Base-by-base conservation (phyloP, 1,140 invertebrate genomes). In the Homalodisca vitripennis region DNA sequence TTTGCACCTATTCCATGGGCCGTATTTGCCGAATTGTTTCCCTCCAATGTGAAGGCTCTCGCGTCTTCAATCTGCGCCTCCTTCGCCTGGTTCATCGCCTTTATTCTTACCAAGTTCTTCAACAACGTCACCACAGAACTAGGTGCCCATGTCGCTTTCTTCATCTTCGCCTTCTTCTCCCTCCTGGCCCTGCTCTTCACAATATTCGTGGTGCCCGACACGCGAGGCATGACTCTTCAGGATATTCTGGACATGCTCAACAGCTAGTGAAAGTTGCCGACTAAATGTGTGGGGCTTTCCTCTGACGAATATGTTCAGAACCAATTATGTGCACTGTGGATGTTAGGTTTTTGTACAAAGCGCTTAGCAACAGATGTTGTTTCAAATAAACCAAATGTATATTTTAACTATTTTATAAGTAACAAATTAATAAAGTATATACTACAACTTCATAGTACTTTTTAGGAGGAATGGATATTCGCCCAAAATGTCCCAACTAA, bases 1-100 rank as follows among this genome's bases (percentile, higher is more conserved):
- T 89, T 93, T 73, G 93, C 93, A 0, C 92, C 93, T 0, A 79
- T 95, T 13, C 91, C 92, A 0, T 94, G 92, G 92, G 86, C 92
- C 0, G 85, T 96, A 32, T 89, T 94, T 84, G 89, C 88, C 1
- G 92, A 96, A 79, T 85, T 95, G 72, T 92, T 94, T 73, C 87
- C 93, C 0, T 82, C 87, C 0, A 87, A 89, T 73, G 86, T 92
- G 1, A 90, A 92, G 77, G 88, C 90, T 0, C 80, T 85, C 1
- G 92, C 92, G 1, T 88, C 89, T 0, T 87, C 90, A 0, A 82
- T 92, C 3, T 89, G 90, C 0, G 88, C 92, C 0, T 86, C 87
- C 34, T 84, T 86, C 68, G 94, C 91, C 74, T 96, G 93, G 93
- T 75, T 85, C 0, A 79, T 91, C 46, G 90, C 86, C 0, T 96